Conservation (phyloP, 2,797 vertebrate species). For the Pseudocheirus occidentalis region DNA sequence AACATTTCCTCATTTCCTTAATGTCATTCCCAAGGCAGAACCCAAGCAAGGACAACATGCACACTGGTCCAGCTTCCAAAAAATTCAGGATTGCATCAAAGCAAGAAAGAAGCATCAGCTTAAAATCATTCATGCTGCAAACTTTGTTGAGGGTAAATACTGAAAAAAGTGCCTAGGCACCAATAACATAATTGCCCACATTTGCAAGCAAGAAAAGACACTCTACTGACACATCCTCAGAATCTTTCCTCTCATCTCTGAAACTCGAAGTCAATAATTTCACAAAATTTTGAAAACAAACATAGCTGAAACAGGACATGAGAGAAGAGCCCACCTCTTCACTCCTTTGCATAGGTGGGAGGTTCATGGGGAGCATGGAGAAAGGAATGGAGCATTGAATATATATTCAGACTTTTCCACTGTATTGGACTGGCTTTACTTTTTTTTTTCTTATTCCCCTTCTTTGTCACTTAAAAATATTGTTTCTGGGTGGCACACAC, state of each 20-base stretch:
- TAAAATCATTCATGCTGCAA: neutral
- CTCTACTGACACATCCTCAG: neutral
- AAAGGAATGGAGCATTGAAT: neutral
- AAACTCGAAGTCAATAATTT: neutral
- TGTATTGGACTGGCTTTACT: neutral
- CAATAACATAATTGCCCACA: neutral
- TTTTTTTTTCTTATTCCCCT: neutral
- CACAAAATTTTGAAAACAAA: neutral
- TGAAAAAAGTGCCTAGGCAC: no score
- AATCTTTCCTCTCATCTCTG: neutral
- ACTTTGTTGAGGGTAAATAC: neutral
- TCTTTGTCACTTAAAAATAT: neutral
- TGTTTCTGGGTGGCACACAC: neutral
- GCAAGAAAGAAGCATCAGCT: neutral
- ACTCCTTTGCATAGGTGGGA: neutral
- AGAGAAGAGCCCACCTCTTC: no score
- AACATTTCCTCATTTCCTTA: neutral
- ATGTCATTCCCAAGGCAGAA: neutral
- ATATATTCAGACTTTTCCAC: neutral
- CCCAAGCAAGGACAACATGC: neutral
- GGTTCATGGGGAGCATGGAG: neutral
- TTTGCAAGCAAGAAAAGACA: neutral
- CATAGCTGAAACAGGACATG: neutral
- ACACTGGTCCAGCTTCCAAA: neutral
- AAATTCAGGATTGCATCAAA: neutral